Conservation (phyloP, 2,888 invertebrate genomes). For the Meiosimyza platycephala region DNA sequence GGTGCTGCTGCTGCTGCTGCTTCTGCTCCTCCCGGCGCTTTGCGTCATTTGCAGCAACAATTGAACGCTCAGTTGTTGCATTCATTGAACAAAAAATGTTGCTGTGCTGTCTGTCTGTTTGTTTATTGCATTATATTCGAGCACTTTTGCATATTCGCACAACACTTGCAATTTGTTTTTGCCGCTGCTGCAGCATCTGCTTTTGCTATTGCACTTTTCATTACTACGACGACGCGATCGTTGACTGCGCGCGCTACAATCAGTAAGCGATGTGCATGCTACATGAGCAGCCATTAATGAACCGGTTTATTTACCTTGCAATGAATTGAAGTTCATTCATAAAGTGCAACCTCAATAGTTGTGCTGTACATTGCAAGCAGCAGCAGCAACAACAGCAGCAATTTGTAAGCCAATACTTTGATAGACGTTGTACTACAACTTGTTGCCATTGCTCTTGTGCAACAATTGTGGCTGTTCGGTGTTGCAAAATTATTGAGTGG, state of each 20-base stretch:
- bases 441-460: no score
- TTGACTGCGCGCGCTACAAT: slow-evolving; percentile 6
- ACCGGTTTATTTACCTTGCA: slow-evolving; percentile 50
- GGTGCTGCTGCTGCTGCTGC: no score
- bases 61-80: no score
- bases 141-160: not conserved
- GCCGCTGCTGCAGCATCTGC: slow-evolving; percentile 15
- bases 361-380: not conserved
- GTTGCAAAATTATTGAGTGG: no score
- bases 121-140: not conserved
- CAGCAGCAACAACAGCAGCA: slow-evolving; percentile 6
- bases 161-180: slow-evolving; percentile 2
- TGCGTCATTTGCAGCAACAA: no score
- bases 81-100: not conserved
- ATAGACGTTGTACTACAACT: no score
- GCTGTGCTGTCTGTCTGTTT: not conserved
- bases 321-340: slow-evolving; percentile 49
- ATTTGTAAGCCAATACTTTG: not conserved
- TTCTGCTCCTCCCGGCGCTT: no score
- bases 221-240: slow-evolving; percentile 27
- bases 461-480: no score
- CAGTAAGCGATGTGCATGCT: not conserved
- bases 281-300: slow-evolving; percentile 40
- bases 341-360: slow-evolving; percentile 30
- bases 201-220: slow-evolving; percentile 7